Evolutionary conservation across 2,113 vertebrate genomes (phyloP).

Genomic region (Otocyon megalotis): DNA sequence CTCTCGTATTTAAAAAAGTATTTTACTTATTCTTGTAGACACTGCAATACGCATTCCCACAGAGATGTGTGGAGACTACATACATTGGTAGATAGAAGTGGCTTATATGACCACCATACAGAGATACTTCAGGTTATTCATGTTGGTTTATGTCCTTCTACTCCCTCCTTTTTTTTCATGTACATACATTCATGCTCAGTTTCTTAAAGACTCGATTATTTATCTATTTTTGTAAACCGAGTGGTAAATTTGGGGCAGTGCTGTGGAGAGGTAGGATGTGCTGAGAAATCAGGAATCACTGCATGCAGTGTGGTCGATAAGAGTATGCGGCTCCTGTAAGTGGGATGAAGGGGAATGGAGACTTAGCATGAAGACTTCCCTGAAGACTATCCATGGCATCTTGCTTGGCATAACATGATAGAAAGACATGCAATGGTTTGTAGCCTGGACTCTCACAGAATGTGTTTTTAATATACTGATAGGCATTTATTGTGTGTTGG

Average conservation of each 20-base stretch:
- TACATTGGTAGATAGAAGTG: not conserved
- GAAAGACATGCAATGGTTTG: not conserved
- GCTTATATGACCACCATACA: not conserved
- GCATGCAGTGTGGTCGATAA: not conserved
- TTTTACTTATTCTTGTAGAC: not conserved
- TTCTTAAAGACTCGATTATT: not conserved
- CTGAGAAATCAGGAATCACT: not conserved
- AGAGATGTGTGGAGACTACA: not conserved
- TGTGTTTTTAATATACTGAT: not conserved
- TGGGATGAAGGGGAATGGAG: not conserved
- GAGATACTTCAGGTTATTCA: not conserved
- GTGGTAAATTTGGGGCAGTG: not conserved
- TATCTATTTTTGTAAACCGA: not conserved
- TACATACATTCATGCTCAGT: not conserved
- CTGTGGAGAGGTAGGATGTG: not conserved
- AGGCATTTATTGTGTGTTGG: not conserved
- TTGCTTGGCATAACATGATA: not conserved
- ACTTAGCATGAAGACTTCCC: not conserved
- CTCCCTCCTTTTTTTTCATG: not conserved
- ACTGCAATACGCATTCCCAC: not conserved
- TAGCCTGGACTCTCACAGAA: not conserved
- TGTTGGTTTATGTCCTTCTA: not conserved
- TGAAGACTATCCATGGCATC: not conserved
- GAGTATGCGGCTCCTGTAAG: rapidly evolving
- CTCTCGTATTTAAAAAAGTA: not conserved